Conservation (phyloP, 2,888 invertebrate genomes). For the Dendrolimus houi region DNA sequence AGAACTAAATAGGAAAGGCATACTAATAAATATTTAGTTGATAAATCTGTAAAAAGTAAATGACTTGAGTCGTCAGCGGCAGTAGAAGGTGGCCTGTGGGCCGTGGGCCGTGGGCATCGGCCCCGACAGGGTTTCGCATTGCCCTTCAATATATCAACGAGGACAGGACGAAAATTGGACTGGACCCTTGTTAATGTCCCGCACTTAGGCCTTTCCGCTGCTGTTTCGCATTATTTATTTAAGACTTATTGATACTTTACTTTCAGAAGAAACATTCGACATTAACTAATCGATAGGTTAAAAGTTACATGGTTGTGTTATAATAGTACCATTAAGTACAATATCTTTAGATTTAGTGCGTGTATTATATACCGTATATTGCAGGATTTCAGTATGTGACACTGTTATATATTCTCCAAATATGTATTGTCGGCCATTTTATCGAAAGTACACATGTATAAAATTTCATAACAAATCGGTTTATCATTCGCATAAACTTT, state of each 20-base stretch:
- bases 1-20: too few relatives aligned
- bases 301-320: background rate
- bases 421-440: too few relatives aligned
- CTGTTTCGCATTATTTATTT: constrained; percentile 71
- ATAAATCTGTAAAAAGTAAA: constrained; percentile 43
- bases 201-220: constrained; percentile 64
- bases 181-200: constrained; percentile 74
- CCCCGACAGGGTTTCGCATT: constrained; percentile 31
- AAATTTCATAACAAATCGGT: too few relatives aligned
- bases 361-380: too few relatives aligned
- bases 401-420: too few relatives aligned
- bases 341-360: too few relatives aligned
- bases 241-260: constrained; percentile 59
- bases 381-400: too few relatives aligned
- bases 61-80: constrained; percentile 40
- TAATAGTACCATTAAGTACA: too few relatives aligned
- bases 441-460: too few relatives aligned
- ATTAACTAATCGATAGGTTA: background rate
- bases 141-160: constrained; percentile 71
- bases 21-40: constrained; percentile 20
- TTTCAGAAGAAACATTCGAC: background rate
- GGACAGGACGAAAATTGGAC: constrained; percentile 75
- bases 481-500: too few relatives aligned
- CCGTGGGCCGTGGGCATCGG: constrained; percentile 17
- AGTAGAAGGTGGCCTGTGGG: constrained; percentile 18